Conservation (phyloP, 2,888 invertebrate genomes). For the Tryphoninae sp. region DNA sequence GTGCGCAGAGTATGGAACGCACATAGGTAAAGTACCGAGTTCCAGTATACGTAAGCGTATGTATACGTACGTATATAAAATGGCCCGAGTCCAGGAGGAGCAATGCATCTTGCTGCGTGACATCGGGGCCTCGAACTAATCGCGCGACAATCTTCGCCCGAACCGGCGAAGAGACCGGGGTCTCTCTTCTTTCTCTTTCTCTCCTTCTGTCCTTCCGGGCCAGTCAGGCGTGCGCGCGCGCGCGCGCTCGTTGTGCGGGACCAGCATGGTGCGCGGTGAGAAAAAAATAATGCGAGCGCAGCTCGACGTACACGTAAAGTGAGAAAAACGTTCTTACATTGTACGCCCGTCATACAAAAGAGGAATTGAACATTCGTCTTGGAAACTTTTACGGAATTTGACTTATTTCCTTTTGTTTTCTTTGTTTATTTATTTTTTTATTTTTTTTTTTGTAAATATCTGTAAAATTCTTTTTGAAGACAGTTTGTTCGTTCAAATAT, state of each 20-base stretch:
- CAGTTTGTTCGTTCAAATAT: too few species aligned
- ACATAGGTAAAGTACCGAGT: slow-evolving; percentile 58
- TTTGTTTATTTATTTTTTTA: too few species aligned
- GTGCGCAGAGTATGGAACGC: slow-evolving; percentile 9
- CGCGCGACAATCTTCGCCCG: slow-evolving; percentile 80
- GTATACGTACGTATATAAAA: slow-evolving; percentile 60
- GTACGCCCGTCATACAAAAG: slow-evolving; percentile 22
- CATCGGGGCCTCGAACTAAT: slow-evolving; percentile 80
- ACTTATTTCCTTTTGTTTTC: too few species aligned
- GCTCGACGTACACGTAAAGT: slow-evolving; percentile 38
- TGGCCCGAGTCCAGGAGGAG: slow-evolving; percentile 74
- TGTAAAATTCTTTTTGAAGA: too few species aligned
- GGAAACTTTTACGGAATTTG: too few species aligned
- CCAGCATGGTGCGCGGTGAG: slow-evolving; percentile 51
- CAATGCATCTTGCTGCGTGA: slow-evolving; percentile 80
- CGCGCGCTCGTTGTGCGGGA: slow-evolving; percentile 52
- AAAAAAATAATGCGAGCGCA: slow-evolving; percentile 38
- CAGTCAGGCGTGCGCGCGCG: slow-evolving; percentile 38
- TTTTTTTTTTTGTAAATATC: too few species aligned
- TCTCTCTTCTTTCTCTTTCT: slow-evolving; percentile 65
- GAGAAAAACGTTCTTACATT: slow-evolving; percentile 37
- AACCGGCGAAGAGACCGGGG: slow-evolving; percentile 69
- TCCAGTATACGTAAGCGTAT: slow-evolving; percentile 64
- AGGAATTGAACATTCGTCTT: slow-evolving; percentile 10
- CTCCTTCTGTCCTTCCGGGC: slow-evolving; percentile 24